phyloP scores from a whole-genome alignment of 2,888 invertebrate genomes.

The Ormyrus thymus region DNA sequence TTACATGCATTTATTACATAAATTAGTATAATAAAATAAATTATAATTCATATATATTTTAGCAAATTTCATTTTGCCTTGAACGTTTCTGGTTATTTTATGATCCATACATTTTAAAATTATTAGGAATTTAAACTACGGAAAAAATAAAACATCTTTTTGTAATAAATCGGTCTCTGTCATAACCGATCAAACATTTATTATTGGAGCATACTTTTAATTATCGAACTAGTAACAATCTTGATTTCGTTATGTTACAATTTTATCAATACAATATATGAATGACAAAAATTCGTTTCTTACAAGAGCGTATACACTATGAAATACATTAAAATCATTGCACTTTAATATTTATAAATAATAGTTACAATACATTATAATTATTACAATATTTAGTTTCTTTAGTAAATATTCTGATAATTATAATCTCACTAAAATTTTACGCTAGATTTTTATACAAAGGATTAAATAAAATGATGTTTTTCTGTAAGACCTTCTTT shows the following conservation, averaged over 20 bases:
- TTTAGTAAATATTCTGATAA: slow-evolving; percentile 38
- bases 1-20: too few species aligned
- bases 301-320: slow-evolving; percentile 35
- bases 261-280: slow-evolving; percentile 30
- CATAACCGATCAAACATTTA: slow-evolving; percentile 47
- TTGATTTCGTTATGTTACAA: slow-evolving; percentile 45
- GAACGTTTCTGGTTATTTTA: too few species aligned
- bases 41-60: too few species aligned
- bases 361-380: slow-evolving; percentile 31
- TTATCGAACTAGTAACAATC: slow-evolving; percentile 52
- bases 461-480: slow-evolving; percentile 12
- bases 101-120: too few species aligned
- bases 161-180: slow-evolving; percentile 42
- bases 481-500: not conserved
- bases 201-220: slow-evolving; percentile 47
- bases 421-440: slow-evolving; percentile 31
- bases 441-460: slow-evolving; percentile 11
- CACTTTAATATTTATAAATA: slow-evolving; percentile 34
- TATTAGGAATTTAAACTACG: too few species aligned
- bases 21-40: too few species aligned
- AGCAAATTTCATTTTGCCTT: too few species aligned
- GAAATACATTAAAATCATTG: slow-evolving; percentile 43
- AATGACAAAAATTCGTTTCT: slow-evolving; percentile 28
- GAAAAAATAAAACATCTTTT: not conserved
- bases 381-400: slow-evolving; percentile 34